Evolutionary conservation across 2,113 vertebrate species (phyloP), one percentile per base, ranked within the genome.

Genomic region (Dinomys branickii): DNA sequence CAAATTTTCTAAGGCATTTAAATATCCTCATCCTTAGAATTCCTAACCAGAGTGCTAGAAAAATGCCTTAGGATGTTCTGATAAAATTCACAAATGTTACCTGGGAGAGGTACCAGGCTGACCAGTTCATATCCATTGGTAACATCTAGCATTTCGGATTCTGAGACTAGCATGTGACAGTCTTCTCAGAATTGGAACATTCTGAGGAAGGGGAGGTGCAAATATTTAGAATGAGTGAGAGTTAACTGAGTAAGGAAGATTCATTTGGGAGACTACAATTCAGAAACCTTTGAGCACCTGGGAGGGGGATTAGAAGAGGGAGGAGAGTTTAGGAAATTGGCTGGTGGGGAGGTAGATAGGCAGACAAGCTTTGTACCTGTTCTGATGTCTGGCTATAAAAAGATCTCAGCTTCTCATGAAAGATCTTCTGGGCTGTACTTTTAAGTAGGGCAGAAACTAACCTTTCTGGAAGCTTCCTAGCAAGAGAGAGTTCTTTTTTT

Each of bases 1-100:
- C 61, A 59, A 28, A 38, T 83, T 78, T 95, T 30, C 44, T 30
- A 86, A 67, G 38, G 13, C 41, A 63, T 38, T 91, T 90, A 86
- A 94, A 83, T 71, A 61, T 81, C 56, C 24, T 88, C 24, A 77
- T 69, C n/a, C 30, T 91, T 75, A 95, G 56, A 92, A 85, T 94
- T 63, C 63, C 54, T 89, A 84, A 75, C 10, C 44, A 78, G 80
- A 67, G 17, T 22, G 26, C 47, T 94, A 38, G 78, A 92, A 50
- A 78, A 38, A 9, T 52, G 26, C 50, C 61, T 81, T 50, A 69
- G 77, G 54, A 78, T 20, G 19, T 56, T 89, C 52, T 59, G 47
- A 0, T 84, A 80, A 88, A 81, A 93, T 73, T 50, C 30, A 61
- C 19, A 2, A 61, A 54, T 30, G 44, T 75, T 54, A 91, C 61